phyloP scores from a whole-genome alignment of 2,797 vertebrate species.

The Uromys caudimaculatus region DNA sequence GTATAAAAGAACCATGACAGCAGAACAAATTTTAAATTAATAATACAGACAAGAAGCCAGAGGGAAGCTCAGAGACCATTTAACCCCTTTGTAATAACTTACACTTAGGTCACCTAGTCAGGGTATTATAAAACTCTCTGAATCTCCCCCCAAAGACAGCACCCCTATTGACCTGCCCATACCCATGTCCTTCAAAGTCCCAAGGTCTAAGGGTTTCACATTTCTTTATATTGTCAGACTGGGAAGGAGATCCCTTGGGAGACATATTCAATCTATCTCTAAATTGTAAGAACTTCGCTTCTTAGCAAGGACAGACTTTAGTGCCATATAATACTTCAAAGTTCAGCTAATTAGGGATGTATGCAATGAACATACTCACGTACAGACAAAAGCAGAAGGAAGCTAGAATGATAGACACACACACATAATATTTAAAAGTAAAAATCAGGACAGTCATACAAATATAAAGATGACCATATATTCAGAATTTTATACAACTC shows the following conservation, averaged over 20 bases:
- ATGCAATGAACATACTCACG: not conserved
- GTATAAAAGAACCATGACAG: not conserved
- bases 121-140: not conserved
- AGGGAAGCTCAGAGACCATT: not conserved
- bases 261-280: not conserved
- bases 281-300: not conserved
- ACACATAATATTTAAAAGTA: not conserved
- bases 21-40: not conserved
- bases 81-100: not conserved
- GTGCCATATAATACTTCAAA: rapidly evolving
- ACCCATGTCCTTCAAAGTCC: no score
- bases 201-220: not conserved
- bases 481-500: slow-evolving; percentile 8
- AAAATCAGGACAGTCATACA: not conserved
- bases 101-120: not conserved
- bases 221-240: not conserved
- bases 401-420: not conserved
- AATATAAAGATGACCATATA: slow-evolving; percentile 32
- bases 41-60: not conserved
- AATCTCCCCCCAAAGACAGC: not conserved
- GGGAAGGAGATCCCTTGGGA: not conserved
- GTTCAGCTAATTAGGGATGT: not conserved
- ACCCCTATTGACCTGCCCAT: not conserved
- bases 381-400: not conserved
- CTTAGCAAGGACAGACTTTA: not conserved